A percentile compares a stretch with the other conserved stretches of the same genome.
phyloP scores from a whole-genome alignment of 1,140 invertebrate genomes.

The Caenorhabditis inopinata region DNA sequence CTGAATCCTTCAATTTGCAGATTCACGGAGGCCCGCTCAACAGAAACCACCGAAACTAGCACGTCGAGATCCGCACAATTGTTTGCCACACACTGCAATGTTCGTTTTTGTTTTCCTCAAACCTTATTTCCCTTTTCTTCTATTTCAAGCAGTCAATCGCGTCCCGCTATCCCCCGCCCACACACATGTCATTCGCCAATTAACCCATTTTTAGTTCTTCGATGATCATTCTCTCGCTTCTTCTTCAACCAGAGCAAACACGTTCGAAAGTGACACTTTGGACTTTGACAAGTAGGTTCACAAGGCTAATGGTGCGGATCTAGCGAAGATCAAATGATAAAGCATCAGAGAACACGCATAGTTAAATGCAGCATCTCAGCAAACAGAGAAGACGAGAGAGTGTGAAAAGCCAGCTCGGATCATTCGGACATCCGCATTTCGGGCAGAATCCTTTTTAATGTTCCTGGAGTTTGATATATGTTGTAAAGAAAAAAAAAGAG shows the following conservation, averaged over 20 bases:
- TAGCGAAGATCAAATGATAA: neutral
- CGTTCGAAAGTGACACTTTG: slow-evolving; percentile 27
- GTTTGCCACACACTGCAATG: slow-evolving; percentile 4
- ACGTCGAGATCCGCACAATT: neutral
- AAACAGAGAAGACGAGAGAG: no score
- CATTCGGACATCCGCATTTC: no score
- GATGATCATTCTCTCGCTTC: neutral
- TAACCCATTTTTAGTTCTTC: slow-evolving; percentile 1
- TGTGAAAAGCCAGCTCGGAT: no score
- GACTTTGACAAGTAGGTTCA: slow-evolving; percentile 41
- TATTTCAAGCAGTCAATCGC: neutral
- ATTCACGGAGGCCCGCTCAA: neutral
- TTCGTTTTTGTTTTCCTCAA: neutral
- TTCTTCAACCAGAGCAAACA: slow-evolving; percentile 28
- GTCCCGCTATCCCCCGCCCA: neutral
- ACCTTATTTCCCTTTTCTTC: no score
- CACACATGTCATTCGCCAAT: no score
- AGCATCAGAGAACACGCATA: no score
- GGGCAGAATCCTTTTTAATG: no score
- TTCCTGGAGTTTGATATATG: no score
- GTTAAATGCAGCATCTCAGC: no score
- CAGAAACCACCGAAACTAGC: neutral
- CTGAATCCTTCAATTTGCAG: neutral
- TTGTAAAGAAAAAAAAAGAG: no score
- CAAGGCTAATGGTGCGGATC: neutral